Evolutionary conservation across 2,888 invertebrate species (phyloP), one percentile per base, ranked within the genome.

Genomic region (Aphidius colemani): DNA sequence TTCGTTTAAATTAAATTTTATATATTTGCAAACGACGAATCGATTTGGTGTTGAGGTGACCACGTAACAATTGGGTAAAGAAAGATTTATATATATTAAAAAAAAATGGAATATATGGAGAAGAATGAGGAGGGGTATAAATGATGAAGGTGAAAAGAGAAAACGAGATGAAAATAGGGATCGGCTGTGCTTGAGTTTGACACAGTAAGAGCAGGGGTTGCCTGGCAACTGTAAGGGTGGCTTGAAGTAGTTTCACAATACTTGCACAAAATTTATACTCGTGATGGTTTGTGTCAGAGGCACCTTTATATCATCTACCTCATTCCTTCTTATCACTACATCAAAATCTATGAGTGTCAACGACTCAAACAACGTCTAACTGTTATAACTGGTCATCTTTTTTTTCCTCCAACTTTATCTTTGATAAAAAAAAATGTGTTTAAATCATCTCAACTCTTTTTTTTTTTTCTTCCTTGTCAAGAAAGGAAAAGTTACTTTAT

Each of bases 191-290:
- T 78, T 71, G 72, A 76, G 77, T 80, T 80, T 80, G 78, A 79
- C 79, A 79, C 80, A 79, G 80, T 78, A 74, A 76, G 80, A 78
- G 74, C 67, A 73, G 70, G 74, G 72, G 80, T 79, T 80, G 80
- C 80, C 66, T 73, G 76, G 79, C 79, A 80, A 80, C 79, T 74
- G 69, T 71, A 74, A 75, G 77, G 76, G 76, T 75, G 76, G 70
- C 71, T 72, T 30, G 4, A 65, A 46, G 63, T 55, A 63, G 50
- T 63, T 59, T 51, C 61, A 60, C 66, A 68, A 72, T 74, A 74
- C 73, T 75, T 74, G 74, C 74, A 69, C 71, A 71, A 72, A 78
- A 77, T 76, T 77, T 75, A 76, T 74, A 71, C 74, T 71, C 59
- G 60, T 41, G 62, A 59, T 62, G 53, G 57, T 58, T 53, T 39